phyloP scores from a whole-genome alignment of 2,888 invertebrate species.

The Griposia aprilina region DNA sequence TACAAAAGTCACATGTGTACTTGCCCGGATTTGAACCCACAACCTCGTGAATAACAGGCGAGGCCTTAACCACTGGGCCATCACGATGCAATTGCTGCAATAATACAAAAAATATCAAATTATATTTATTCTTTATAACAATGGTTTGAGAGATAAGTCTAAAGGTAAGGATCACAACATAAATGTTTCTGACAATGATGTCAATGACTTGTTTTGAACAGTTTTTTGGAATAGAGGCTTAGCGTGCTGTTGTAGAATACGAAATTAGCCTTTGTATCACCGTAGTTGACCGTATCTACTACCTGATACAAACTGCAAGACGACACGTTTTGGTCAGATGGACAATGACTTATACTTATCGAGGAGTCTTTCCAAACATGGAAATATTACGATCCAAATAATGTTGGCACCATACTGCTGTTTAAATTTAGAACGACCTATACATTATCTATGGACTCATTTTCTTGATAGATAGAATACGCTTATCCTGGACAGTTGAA shows the following conservation, averaged over 20 bases:
- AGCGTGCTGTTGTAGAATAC: constrained; percentile 47
- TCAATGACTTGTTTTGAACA: constrained; percentile 45
- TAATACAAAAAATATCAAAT: constrained; percentile 58
- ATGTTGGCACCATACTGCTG: not conserved
- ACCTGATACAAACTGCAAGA: not conserved
- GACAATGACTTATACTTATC: not conserved
- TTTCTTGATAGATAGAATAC: not conserved
- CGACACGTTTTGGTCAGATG: not conserved
- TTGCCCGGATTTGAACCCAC: not conserved
- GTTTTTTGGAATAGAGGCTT: constrained; percentile 42
- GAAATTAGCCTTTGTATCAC: constrained; percentile 40
- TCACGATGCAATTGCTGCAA: not conserved
- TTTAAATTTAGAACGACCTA: not conserved
- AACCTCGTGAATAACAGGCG: too few relatives aligned
- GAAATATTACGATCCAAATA: not conserved
- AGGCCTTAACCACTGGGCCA: not conserved
- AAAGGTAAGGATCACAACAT: constrained; percentile 30
- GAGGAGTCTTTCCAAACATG: not conserved
- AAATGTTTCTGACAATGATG: constrained; percentile 33
- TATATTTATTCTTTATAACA: constrained; percentile 56
- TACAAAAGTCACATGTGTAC: not conserved
- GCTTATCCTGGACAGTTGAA: not conserved
- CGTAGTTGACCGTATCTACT: constrained; percentile 13
- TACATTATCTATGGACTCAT: not conserved
- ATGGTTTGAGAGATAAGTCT: constrained; percentile 20